phyloP scores from a whole-genome alignment of 37 sponge, comb jelly and placozoan species.

The Hexactinellida sp. region DNA sequence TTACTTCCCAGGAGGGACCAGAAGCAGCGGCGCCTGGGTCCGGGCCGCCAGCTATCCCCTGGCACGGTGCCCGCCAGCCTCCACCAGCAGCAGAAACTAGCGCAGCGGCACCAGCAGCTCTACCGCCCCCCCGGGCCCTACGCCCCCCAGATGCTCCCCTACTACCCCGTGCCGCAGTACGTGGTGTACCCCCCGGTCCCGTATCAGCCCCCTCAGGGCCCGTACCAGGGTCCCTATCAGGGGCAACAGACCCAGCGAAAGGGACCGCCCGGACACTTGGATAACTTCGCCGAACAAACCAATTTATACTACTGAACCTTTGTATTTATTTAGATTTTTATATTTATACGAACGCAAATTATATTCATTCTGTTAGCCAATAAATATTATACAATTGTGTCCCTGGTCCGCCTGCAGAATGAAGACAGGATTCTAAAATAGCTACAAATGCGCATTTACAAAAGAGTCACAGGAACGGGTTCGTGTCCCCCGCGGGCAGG shows the following conservation, averaged over 20 bases:
- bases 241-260: not conserved
- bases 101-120: not conserved
- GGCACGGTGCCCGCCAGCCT: not conserved
- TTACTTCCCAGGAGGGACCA: not conserved
- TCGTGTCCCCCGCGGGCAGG: not conserved
- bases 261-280: not conserved
- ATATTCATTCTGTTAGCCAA: not conserved
- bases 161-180: not conserved
- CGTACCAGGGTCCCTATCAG: not conserved
- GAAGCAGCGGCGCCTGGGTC: no score
- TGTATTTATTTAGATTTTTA: not conserved
- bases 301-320: not conserved
- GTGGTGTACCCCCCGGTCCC: not conserved
- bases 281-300: not conserved
- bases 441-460: no score
- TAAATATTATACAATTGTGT: not conserved
- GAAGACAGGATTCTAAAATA: no score
- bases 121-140: not conserved
- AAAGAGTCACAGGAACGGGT: not conserved
- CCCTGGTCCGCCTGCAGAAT: no score
- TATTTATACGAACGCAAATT: not conserved
- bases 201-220: not conserved
- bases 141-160: not conserved
- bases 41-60: no score
- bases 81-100: conserved; percentile 9